Base-by-base conservation (phyloP, 2,888 invertebrate genomes). In the Parnassius mnemosyne region DNA sequence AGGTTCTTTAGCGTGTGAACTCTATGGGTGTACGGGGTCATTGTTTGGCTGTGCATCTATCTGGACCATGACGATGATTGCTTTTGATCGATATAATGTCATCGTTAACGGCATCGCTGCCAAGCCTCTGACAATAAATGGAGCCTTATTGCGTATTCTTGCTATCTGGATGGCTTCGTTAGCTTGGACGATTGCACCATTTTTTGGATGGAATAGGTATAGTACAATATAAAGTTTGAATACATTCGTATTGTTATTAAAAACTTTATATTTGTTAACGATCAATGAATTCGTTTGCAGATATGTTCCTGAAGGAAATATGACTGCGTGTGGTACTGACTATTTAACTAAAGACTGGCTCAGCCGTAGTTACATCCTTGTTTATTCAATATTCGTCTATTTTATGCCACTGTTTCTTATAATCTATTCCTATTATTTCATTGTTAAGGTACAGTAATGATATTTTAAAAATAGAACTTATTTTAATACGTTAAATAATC, bases 31-130 rank as follows among this genome's bases (percentile, higher is more conserved):
- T 88, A 92, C 94, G 59, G 98, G 98, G 47, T 98, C 97, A 52
- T 92, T 97, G 63, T 97, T 96, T 78, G 98, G 98, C 65, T 96
- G 97, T 81, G 94, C 93, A 72, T 98, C 97, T 64, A 98, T 98
- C 77, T 97, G 97, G 96, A 95, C 97, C 41, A 97, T 98, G 96
- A 47, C 47, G 3, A 47, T 47, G 47, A 47, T 47, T 3, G 47
- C 47, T 13, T 47, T 97, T 76, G 98, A 98, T 84, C 94, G 98
- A 71, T 98, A 98, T 93, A 96, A 97, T 82, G 98, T 98, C 64
- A 98, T 98, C 79, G 97, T 97, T 47, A 97, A 97, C 86, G 96
- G 97, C 72, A 93, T 98, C 61, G 47, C 47, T 7, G 97, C 95
- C 13, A 94, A 95, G 75, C 97, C 97, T 25, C 93, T 97, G 93